A percentile compares a stretch with the other conserved stretches of the same genome.
These are phyloP conservation scores for Trachurus trachurus DNA, from an alignment of 2,797 vertebrate genomes.

Conservation along the genomic window DNA sequence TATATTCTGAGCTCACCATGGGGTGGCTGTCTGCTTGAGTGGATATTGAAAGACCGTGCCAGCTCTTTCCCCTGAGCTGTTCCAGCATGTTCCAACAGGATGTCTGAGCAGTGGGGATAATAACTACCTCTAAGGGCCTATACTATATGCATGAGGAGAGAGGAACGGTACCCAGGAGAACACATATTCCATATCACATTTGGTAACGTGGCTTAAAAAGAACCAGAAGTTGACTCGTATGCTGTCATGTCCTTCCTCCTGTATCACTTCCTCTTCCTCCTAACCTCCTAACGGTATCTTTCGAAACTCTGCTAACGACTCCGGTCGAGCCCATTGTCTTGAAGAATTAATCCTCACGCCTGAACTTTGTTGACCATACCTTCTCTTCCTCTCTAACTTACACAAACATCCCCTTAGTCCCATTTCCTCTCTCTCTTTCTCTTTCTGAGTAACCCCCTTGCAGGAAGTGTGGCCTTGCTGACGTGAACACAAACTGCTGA, in stretches of 20 bases:
- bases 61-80: constrained; percentile 36
- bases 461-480: constrained; percentile 56
- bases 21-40: constrained; percentile 49
- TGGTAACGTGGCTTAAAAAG: neutral
- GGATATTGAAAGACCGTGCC: constrained; percentile 42
- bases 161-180: constrained; percentile 28
- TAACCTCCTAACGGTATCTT: neutral
- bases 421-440: constrained; percentile 37
- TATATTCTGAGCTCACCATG: constrained; percentile 40
- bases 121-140: constrained; percentile 50
- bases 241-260: constrained; percentile 13
- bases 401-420: neutral
- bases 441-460: constrained; percentile 13
- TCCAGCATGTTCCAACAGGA: constrained; percentile 52
- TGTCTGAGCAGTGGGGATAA: constrained; percentile 40
- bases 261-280: constrained; percentile 23
- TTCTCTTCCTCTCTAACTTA: constrained; percentile 24
- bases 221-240: neutral
- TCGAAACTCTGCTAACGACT: neutral
- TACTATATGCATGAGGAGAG: constrained; percentile 14
- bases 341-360: neutral
- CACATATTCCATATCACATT: constrained; percentile 13
- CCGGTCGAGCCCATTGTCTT: constrained; percentile 5
- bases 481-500: constrained; percentile 56
- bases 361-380: neutral